A percentile compares a stretch with the other conserved stretches of the same genome.
Conservation (phyloP, 2,797 vertebrate species). For the Cephalopachus bancanus region DNA sequence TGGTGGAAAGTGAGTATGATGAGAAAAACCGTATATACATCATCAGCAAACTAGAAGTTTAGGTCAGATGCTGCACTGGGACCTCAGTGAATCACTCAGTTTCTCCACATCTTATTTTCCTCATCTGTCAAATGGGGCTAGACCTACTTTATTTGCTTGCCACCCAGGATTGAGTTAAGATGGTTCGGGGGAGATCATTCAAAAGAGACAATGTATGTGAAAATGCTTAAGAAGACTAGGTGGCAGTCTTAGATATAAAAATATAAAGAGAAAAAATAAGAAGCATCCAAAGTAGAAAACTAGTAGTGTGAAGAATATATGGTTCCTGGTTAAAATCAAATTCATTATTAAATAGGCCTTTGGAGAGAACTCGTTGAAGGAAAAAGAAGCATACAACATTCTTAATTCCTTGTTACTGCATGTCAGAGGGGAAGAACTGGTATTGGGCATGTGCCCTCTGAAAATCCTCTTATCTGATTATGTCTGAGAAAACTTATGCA, state of each 20-base stretch:
- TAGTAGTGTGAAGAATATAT: background rate
- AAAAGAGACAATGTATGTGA: background rate
- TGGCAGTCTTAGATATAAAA: constrained; percentile 1
- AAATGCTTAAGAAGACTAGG: background rate
- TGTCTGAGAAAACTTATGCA: background rate
- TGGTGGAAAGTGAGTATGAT: background rate
- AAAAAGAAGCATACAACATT: constrained; percentile 29
- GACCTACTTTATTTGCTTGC: background rate
- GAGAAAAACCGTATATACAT: background rate
- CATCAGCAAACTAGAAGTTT: background rate
- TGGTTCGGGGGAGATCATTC: background rate
- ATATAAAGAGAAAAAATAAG: background rate
- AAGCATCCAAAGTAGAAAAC: background rate
- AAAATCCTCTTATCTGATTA: constrained; percentile 45
- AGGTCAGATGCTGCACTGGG: background rate
- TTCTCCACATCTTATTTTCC: background rate
- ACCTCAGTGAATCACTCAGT: background rate
- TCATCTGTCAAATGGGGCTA: constrained; percentile 9
- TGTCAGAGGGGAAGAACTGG: background rate
- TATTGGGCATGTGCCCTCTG: background rate
- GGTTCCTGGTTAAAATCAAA: constrained; percentile 3
- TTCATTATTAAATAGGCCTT: background rate
- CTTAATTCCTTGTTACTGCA: constrained; percentile 15
- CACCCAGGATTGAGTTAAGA: background rate
- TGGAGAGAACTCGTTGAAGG: constrained; percentile 36